Evolutionary conservation across 2,797 vertebrate species (phyloP), one percentile per base, ranked within the genome.

Genomic region (Naso thynnoides): DNA sequence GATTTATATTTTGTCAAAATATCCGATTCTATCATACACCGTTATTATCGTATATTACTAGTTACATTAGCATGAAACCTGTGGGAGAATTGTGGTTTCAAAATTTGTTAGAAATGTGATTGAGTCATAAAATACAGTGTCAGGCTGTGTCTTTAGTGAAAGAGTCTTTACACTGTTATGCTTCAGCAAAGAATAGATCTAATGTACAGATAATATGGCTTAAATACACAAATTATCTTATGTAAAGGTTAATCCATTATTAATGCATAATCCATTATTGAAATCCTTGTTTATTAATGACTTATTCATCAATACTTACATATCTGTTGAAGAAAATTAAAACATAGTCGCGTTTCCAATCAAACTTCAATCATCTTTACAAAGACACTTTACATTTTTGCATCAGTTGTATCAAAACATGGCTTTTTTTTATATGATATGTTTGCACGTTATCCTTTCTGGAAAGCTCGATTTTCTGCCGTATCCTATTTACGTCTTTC

Each of bases 201-300:
- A 23, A 69, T 81, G 60, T 66, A 23, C 75, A 73, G 10, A 62
- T 38, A 27, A 70, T 33, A 39, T 26, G n/a, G 36, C 57, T 64
- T 69, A 47, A 23, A 21, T 58, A 66, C 62, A 56, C 48, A 23
- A 59, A 59, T 57, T 68, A 19, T 52, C 18, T 72, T 50, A 19
- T 49, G 14, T 54, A 68, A 84, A 82, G 39, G 72, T 78, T 73
- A 78, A 56, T 13, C 66, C 73, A 15, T 69, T 60, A 45, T 49
- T 42, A 71, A 73, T 18, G 29, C 39, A 62, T 66, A 52, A 78
- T 70, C 38, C 73, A 47, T 53, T 66, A 45, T 74, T 76, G 23
- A 63, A 62, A 44, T 47, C 3, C 16, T 52, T 26, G 19, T 36
- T 64, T 61, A 39, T 49, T 48, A 74, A 45, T 68, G 24, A 67